Evolutionary conservation across 2,113 vertebrate genomes (phyloP), one percentile per base, ranked within the genome.

Genomic region (Burhinus bistriatus): DNA sequence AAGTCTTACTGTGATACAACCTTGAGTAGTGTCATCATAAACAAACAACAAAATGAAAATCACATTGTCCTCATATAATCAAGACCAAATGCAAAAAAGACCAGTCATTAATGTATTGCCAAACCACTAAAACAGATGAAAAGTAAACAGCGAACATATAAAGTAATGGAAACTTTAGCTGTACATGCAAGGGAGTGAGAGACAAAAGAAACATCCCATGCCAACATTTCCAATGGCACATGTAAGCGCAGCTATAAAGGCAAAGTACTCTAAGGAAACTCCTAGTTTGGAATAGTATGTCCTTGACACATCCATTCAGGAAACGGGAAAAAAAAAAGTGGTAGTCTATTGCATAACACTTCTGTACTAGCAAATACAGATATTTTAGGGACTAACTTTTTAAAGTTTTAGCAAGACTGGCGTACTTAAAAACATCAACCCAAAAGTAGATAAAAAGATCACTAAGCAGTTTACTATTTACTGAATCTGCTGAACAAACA

Each of bases 41-140:
- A 70, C 92, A 93, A 87, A 76, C 30, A 91, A 68, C 18, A 38
- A 89, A 83, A 93, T 83, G 79, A 92, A 95, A 97, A 94, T 94
- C 95, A 95, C 78, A 90, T 75, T 95, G 82, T 61, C 81, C 82
- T 92, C 69, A 92, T 54, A 82, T 94, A 97, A 98, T 97, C 68
- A 96, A 95, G 81, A 95, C 91, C 95, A 97, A 98, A 98, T 90
- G 94, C 80, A 93, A 85, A 87, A 95, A 88, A 81, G 61, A n/a
- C 66, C 85, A 96, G 88, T 21, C 58, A 97, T 89, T 98, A 91
- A 96, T 96, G 93, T 95, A 77, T 32, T 95, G 97, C 97, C 98
- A 98, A 98, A 97, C 86, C 95, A 94, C 95, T 34, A 73, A 91
- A 97, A 78, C 58, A 97, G 96, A 95, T 47, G 59, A 89, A 95